Evolutionary conservation across 2,113 vertebrate species (phyloP), one percentile per base, ranked within the genome.

Genomic region (Cyanoramphus novaezelandiae): DNA sequence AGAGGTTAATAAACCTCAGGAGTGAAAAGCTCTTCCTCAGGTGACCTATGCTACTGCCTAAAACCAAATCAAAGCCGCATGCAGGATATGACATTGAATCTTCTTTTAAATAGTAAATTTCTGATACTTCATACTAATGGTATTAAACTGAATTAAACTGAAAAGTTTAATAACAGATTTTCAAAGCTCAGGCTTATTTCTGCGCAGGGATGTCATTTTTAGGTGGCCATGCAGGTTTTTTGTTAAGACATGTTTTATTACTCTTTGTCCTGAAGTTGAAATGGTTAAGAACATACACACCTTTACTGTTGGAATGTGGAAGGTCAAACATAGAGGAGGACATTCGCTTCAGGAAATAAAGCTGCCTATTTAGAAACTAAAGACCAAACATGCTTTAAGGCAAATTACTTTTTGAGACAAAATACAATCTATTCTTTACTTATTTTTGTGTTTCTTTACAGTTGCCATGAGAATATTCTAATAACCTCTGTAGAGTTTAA

Each of bases 391-490:
- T 23, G 71, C 44, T 95, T 86, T 88, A 87, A 71, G 88, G 77
- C 64, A 97, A 96, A 94, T 78, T 35, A 75, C 84, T 97, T 95
- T 57, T 41, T 90, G 92, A 82, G 70, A 97, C 76, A 44, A 69
- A 91, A 71, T 59, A 95, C 82, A 95, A 93, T 97, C 97, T 94
- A 95, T 69, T 95, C 88, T 96, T 97, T 92, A 93, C 81, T 95
- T 97, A 95, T 97, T 97, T 97, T 97, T 81, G 33, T 97, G 92
- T 97, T 97, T 98, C 96, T 96, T 97, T 97, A 95, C 70, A 82
- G 95, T 92, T 97, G 70, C 91, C 96, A 88, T 78, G 88, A 97
- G 97, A 97, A 80, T 92, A 93, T 97, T 98, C 98, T 97, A 98
- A 97, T 97, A 98, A 97, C 93, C 96, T 97, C 97, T 88, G 74